Evolutionary conservation across 1,140 invertebrate species (phyloP), one percentile per base, ranked within the genome.

Genomic region (Archegozetes longisetosus): DNA sequence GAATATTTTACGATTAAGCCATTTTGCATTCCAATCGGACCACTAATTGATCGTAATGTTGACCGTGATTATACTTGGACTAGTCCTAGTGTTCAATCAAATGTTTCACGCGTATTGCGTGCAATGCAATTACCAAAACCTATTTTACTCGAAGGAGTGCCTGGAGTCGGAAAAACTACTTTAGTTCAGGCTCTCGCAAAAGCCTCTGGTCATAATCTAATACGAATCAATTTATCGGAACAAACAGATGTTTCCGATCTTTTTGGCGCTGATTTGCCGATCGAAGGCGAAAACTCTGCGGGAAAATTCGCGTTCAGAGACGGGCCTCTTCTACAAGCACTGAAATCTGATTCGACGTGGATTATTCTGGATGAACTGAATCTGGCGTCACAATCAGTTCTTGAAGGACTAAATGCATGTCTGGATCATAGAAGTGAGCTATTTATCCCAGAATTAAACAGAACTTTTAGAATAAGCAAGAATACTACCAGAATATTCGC

Each of bases 361-460:
- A 86, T 99, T 66, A 76, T 99, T 17, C 75, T 99, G n/a, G 96
- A 99, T 73, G 96, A 99, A 76, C 75, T 99, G 55, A 99, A 99
- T 78, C 76, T 99, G 60, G 95, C 96, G 0, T 95, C 93, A 0
- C 96, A 99, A 72, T 90, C 93, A 0, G 94, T 99, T 3, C 74
- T 99, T 0, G 96, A 99, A 78, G 94, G 94, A 28, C 76, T 99
- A 2, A 99, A 99, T 73, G 94, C 95, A 1, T 97, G 94, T 71
- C 79, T 99, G 17, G 96, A 99, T 79, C 96, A 99, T 71, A 77
- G 95, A 67, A 89, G 88, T 2, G 91, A 96, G 74, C 80, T 99
- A 17, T 98, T 82, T 69, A 86, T 99, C 57, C 89, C 95, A 1
- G 96, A 99, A 76, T 74, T 99, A 0, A 85, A 84, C 46, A 82